Conservation (phyloP, 2,797 vertebrate genomes). For the Holocentrus rufus region DNA sequence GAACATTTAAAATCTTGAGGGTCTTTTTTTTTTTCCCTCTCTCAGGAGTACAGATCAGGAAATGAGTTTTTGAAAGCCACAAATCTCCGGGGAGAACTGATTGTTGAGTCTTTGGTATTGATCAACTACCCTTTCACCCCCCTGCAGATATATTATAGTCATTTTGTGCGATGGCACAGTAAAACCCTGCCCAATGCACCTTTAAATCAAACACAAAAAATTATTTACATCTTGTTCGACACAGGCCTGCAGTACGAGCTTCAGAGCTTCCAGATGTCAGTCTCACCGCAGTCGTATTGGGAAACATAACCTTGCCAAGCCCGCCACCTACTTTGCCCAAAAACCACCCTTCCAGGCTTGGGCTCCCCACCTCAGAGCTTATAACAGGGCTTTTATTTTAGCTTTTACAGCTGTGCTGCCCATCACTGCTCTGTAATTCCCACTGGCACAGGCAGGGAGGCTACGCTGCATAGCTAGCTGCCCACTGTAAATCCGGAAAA, state of each 20-base stretch:
- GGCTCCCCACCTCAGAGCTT: conserved; percentile 61
- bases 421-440: conserved; percentile 74
- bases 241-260: background rate
- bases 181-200: no score
- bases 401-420: conserved; percentile 68
- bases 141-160: no score
- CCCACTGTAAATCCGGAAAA: conserved; percentile 50
- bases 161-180: no score
- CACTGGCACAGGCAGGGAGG: conserved; percentile 51
- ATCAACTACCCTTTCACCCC: no score
- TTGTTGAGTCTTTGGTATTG: no score
- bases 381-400: conserved; percentile 73
- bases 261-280: conserved; percentile 18
- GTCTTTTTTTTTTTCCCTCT: no score
- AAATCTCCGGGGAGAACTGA: no score
- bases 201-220: background rate
- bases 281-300: background rate
- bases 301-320: conserved; percentile 27
- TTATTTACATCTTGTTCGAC: background rate
- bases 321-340: conserved; percentile 37
- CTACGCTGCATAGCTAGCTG: conserved; percentile 48
- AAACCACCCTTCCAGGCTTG: conserved; percentile 48
- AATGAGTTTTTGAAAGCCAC: no score
- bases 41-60: no score
- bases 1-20: no score